Evolutionary conservation across 2,113 vertebrate genomes (phyloP), one percentile per base, ranked within the genome.

Genomic region (Odontesthes bonariensis): DNA sequence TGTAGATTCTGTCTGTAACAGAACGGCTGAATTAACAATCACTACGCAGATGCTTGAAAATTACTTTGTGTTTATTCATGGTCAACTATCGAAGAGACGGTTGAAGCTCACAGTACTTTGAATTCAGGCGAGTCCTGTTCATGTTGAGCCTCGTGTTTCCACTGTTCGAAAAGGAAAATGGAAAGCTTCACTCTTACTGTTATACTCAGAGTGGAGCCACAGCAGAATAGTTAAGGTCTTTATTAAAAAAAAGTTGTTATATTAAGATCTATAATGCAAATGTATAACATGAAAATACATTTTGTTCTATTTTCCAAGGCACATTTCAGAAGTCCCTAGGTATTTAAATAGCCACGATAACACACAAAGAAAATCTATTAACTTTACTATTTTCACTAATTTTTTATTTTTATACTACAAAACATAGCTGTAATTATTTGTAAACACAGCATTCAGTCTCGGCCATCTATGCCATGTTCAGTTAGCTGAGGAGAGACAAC

Each of bases 181-280:
- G 67, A 71, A 77, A 80, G 47, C 46, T 68, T 27, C n/a, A 17
- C 13, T 23, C 35, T 73, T 20, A 8, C 22, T 49, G 27, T 27
- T 16, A 31, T 35, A 35, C 6, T 7, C 10, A 17, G 11, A 11
- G 8, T 67, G 27, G 20, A 54, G 54, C 31, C 44, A 40, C 53
- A 33, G 19, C 19, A 57, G 23, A 33, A 56, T n/a, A 14, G 38
- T 46, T 31, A 20, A 56, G 13, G 23, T 40, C 13, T 44, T 68
- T 38, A 38, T 27, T 27, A 2, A 38, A 38, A 8, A 35, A 10
- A 38, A 8, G 35, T 5, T 38, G 35, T 1, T 3, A 38, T 27
- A 27, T 67, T 53, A 44, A 12, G 4, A 44, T 44, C 12, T 44
- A 14, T 14, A 44, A 42, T 10, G 40, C 5, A 44, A 44, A 4